A percentile compares a stretch with the other conserved stretches of the same genome.
Conservation (phyloP, 2,113 vertebrate genomes). For the Phalacrocorax carbo region DNA sequence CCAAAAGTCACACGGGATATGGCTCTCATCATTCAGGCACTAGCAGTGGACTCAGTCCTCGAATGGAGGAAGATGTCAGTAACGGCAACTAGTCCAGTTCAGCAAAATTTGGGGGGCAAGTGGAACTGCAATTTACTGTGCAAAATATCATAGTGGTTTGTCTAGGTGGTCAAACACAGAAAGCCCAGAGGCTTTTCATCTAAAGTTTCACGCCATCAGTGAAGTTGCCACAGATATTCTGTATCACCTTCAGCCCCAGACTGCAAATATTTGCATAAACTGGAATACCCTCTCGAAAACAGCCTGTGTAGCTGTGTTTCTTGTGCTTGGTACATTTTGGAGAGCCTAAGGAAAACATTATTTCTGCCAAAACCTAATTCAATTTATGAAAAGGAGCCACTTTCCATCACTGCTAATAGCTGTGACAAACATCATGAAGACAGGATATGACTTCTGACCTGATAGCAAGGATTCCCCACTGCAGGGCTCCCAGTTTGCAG, state of each 20-base stretch:
- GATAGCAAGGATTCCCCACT: background rate
- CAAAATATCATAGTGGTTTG: background rate
- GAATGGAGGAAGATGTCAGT: background rate
- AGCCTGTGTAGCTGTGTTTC: background rate
- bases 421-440: background rate
- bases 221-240: background rate
- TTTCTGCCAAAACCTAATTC: background rate
- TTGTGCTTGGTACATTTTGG: background rate
- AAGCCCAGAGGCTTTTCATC: background rate
- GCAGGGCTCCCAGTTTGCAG: background rate
- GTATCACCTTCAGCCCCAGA: background rate
- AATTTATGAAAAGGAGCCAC: background rate
- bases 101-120: background rate
- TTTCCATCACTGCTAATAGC: background rate
- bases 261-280: background rate
- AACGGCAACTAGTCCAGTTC: background rate
- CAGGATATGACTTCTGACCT: background rate
- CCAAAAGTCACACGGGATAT: rapidly evolving
- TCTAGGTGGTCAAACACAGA: background rate
- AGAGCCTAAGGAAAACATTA: background rate
- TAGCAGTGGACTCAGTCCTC: background rate
- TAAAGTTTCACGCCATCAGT: background rate
- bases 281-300: background rate
- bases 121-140: background rate
- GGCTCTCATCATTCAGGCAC: background rate